phyloP scores from a whole-genome alignment of 92 coral and sea anemone species.

The Epizoanthus illoricatus region DNA sequence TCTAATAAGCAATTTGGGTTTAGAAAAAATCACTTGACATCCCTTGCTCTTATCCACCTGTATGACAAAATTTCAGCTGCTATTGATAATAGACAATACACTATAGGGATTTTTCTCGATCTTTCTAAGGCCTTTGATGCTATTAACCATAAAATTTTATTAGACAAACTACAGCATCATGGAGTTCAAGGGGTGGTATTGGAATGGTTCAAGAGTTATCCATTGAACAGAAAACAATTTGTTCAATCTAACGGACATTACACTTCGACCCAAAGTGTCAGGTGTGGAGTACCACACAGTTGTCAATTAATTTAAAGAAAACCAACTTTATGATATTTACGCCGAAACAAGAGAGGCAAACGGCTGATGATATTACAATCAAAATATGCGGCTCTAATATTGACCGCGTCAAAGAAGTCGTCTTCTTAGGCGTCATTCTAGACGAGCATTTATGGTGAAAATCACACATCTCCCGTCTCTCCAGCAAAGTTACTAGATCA shows the following conservation, averaged over 20 bases:
- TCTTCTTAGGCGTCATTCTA: constrained; percentile 48
- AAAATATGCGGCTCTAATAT: too few species aligned
- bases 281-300: constrained; percentile 37
- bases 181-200: constrained; percentile 27
- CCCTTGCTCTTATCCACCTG: constrained; percentile 9
- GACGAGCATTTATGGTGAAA: constrained; percentile 47
- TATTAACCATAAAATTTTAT: constrained; percentile 28
- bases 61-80: constrained; percentile 23
- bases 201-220: constrained; percentile 28
- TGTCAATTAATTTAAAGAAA: constrained; percentile 35
- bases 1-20: too few species aligned
- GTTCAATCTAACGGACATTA: constrained; percentile 11
- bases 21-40: too few species aligned
- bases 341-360: constrained; percentile 37
- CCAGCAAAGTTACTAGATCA: constrained; percentile 51
- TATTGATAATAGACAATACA: constrained; percentile 15
- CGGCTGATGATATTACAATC: constrained; percentile 12
- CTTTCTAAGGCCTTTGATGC: constrained; percentile 39
- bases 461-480: constrained; percentile 41
- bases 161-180: constrained; percentile 7
- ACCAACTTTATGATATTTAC: constrained; percentile 41
- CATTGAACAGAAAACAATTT: constrained; percentile 2
- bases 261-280: neutral
- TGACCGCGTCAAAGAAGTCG: constrained; percentile 43
- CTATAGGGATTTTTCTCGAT: constrained; percentile 28